Evolutionary conservation across 2,888 invertebrate genomes (phyloP).

Genomic region (Punctoribates punctum): DNA sequence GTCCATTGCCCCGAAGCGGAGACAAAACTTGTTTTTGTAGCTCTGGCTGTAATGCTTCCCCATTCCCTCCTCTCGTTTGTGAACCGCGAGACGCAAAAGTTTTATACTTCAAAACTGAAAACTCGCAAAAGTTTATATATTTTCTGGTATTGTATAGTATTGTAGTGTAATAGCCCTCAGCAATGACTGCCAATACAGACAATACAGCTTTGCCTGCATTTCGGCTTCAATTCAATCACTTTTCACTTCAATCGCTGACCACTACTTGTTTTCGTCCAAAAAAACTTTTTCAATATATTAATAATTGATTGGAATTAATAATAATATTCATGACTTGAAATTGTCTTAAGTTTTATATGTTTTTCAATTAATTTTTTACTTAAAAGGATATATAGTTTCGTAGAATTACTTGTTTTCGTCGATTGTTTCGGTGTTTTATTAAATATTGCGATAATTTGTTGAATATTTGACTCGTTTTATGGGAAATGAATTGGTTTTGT

Average conservation of each 20-base stretch:
- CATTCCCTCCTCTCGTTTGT: slow-evolving; percentile 25
- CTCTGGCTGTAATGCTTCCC: background rate
- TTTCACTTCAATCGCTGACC: slow-evolving; percentile 14
- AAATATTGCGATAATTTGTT: too few relatives aligned
- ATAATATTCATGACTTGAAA: too few relatives aligned
- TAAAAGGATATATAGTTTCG: too few relatives aligned
- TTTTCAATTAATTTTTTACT: too few relatives aligned
- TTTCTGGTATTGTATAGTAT: background rate
- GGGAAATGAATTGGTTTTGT: too few relatives aligned
- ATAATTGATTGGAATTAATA: too few relatives aligned
- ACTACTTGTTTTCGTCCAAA: background rate
- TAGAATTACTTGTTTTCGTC: too few relatives aligned
- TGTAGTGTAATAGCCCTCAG: slow-evolving; percentile 20
- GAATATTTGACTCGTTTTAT: too few relatives aligned
- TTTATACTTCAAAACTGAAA: slow-evolving; percentile 13
- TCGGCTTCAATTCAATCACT: slow-evolving; percentile 17
- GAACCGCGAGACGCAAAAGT: slow-evolving; percentile 3
- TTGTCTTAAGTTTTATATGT: too few relatives aligned
- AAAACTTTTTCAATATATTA: background rate
- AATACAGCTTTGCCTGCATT: slow-evolving; percentile 15
- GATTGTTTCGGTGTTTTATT: too few relatives aligned
- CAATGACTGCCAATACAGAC: slow-evolving; percentile 32
- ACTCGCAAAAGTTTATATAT: background rate
- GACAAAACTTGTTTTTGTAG: slow-evolving; percentile 37
- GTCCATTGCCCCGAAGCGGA: slow-evolving; percentile 37